Base-by-base conservation (phyloP, 2,113 vertebrate genomes). In the Halichoerus grypus region DNA sequence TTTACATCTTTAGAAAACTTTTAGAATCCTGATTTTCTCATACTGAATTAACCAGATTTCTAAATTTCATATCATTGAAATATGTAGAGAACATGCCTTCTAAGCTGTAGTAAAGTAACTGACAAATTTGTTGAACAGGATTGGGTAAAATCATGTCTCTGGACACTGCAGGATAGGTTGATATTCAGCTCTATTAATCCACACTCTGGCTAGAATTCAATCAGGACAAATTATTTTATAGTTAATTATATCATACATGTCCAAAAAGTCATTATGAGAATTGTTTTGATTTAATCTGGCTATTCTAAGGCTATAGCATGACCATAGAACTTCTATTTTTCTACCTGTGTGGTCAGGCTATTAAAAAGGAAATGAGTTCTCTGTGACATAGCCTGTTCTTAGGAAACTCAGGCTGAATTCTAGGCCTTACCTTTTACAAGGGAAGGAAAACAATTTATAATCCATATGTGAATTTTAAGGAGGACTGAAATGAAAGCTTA, bases 281-380 rank as follows among this genome's bases (percentile, higher is more conserved):
- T 19, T 77, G 19, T 83, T 91, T 77, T 61, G n/a, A 77, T 83
- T 82, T 59, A 36, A 84, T 85, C 1, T 57, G 82, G n/a, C 18
- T 94, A 76, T 69, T 76, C 39, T 49, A 42, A 90, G 36, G 9
- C 13, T 55, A 12, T 26, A 51, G 16, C 9, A n/a, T 82, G 71
- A 65, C 12, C 69, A 76, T 31, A 77, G 59, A 59, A 55, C 59
- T 67, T 57, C 46, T 65, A 4, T 65, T 74, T 74, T 77, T 77
- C 39, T 59, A 69, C 36, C 59, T 59, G 36, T 89, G 69, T 42
- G 51, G 15, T 53, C 69, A 84, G 59, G 59, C 31, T 77, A 18
- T 69, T 61, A 79, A 94, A 88, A 82, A 94, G 91, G 59, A 85
- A 42, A 31, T 53, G 21, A 85, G 42, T 72, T 72, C 12, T 90